These are phyloP conservation scores for Sebastes taczanowskii DNA, from an alignment of 2,797 vertebrate genomes.

Conservation along the genomic window DNA sequence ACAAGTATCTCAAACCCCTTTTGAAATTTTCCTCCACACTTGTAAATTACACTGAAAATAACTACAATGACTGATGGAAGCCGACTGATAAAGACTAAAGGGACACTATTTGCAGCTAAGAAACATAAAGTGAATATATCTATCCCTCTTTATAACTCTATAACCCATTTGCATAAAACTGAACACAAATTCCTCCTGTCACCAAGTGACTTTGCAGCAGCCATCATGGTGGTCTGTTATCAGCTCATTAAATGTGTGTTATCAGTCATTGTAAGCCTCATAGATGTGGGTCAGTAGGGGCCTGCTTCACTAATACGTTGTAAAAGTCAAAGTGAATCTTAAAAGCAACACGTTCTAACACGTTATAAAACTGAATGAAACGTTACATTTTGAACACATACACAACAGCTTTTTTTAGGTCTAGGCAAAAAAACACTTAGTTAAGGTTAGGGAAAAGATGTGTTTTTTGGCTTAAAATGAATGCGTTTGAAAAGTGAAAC, in stretches of 20 bases:
- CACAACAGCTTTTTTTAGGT: not conserved
- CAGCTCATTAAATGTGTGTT: not conserved
- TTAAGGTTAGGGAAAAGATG: not conserved
- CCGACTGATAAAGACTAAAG: not conserved
- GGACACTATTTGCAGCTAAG: not conserved
- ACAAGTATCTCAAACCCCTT: not conserved
- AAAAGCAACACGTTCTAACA: not conserved
- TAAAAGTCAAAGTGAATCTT: not conserved
- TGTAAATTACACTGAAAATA: not conserved
- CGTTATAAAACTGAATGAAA: not conserved
- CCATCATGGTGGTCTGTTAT: not conserved
- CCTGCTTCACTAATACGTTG: not conserved
- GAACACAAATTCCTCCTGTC: not conserved
- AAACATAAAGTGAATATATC: not conserved
- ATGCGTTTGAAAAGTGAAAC: not conserved
- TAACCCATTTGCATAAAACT: slow-evolving; percentile 17
- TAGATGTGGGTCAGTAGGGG: not conserved
- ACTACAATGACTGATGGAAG: not conserved
- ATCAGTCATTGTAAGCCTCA: not conserved
- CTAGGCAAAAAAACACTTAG: not conserved
- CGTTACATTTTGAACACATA: not conserved
- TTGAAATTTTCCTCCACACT: not conserved
- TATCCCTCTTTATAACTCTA: too few species aligned
- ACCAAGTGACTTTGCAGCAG: not conserved
- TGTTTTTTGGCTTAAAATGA: not conserved